Evolutionary conservation across 1,140 invertebrate genomes (phyloP).

Genomic region (Paraescarpia echinospica): DNA sequence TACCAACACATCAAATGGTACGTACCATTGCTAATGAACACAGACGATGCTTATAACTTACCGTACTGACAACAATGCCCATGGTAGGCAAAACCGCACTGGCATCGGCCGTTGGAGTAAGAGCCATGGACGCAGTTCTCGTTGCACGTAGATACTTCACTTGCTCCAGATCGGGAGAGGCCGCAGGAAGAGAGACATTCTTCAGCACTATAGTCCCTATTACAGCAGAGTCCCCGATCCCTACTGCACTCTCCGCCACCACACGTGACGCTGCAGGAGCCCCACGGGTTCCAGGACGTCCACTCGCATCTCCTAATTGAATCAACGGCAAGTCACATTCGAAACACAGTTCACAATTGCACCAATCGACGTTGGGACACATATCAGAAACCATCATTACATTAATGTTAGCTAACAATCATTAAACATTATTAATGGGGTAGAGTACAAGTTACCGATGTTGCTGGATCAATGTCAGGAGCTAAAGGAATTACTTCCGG

Average conservation of each 20-base stretch:
- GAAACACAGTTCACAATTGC: too few species aligned
- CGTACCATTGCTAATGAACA: too few species aligned
- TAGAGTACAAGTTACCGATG: too few species aligned
- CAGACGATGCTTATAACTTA: too few species aligned
- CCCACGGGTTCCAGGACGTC: not conserved
- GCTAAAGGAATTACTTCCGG: too few species aligned
- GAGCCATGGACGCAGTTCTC: not conserved
- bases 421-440: too few species aligned
- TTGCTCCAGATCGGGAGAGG: not conserved
- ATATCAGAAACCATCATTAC: too few species aligned
- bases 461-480: too few species aligned
- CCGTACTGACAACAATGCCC: not conserved
- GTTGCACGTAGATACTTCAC: not conserved
- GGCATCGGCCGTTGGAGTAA: not conserved
- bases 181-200: not conserved
- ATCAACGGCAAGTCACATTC: too few species aligned
- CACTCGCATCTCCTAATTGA: not conserved
- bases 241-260: not conserved
- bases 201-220: not conserved
- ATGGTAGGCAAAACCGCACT: not conserved
- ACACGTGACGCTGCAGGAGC: not conserved
- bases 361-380: too few species aligned
- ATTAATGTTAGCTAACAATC: too few species aligned
- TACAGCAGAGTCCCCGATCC: not conserved
- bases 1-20: too few species aligned